Conservation (phyloP, 2,113 vertebrate genomes). For the Rattus rattus region DNA sequence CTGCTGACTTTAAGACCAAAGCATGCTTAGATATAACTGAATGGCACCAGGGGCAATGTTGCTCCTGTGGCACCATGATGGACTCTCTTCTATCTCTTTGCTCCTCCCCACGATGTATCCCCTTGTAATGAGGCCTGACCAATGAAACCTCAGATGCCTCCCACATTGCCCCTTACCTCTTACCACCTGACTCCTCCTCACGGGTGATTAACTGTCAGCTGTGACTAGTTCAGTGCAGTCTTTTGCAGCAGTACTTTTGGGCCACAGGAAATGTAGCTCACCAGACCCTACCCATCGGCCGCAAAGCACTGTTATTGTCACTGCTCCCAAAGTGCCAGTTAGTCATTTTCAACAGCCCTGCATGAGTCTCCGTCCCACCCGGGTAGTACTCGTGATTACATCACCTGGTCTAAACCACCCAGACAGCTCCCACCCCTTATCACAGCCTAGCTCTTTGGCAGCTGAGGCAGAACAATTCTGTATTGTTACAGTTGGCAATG, state of each 20-base stretch:
- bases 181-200: neutral
- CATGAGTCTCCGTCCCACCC: accelerated
- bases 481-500: neutral
- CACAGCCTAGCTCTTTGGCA: neutral
- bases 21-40: neutral
- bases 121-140: neutral
- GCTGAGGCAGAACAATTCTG: neutral
- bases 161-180: neutral
- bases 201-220: neutral
- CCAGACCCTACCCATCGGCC: neutral
- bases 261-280: neutral
- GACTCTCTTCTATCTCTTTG: neutral
- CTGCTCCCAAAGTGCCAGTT: neutral
- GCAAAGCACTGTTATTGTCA: neutral
- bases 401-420: neutral
- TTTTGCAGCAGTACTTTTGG: neutral
- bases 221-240: neutral
- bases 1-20: neutral
- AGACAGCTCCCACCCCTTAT: neutral
- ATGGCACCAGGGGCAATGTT: accelerated
- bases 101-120: neutral
- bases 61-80: accelerated
- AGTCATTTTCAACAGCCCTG: neutral
- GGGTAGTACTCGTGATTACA: neutral
- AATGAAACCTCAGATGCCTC: accelerated